phyloP scores from a whole-genome alignment of 2,113 vertebrate genomes.

The Halcyon senegalensis region DNA sequence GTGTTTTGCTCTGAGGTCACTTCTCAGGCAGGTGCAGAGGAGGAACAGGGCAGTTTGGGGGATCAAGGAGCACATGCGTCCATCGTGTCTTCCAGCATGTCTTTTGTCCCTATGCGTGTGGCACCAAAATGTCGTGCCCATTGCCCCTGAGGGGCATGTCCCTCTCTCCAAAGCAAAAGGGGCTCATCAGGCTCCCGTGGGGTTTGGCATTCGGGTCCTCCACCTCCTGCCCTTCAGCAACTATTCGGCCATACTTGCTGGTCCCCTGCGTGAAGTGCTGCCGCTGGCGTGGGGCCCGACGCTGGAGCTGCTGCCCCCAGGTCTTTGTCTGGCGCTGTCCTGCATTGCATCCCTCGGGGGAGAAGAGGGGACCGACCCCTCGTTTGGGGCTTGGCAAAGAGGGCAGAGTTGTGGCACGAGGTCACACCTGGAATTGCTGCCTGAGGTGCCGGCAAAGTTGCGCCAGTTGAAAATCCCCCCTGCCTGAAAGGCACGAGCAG shows the following conservation, averaged over 20 bases:
- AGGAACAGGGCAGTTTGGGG: background rate
- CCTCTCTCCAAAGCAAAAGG: background rate
- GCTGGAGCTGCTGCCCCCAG: background rate
- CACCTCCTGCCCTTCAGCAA: background rate
- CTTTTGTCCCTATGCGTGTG: background rate
- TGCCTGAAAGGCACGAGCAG: background rate
- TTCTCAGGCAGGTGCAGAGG: background rate
- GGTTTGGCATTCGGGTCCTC: background rate
- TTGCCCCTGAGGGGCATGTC: background rate
- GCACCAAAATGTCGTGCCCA: rapidly evolving
- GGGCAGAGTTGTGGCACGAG: background rate
- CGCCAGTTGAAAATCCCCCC: background rate
- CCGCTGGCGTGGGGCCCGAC: background rate
- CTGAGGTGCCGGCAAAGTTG: background rate
- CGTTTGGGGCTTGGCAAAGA: background rate
- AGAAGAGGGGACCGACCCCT: rapidly evolving
- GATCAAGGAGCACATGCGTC: background rate
- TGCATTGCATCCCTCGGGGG: background rate
- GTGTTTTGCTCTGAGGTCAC: background rate
- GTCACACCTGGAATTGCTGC: background rate
- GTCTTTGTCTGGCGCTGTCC: conserved; percentile 48
- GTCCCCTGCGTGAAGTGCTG: background rate
- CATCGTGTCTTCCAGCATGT: background rate
- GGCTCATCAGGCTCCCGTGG: background rate
- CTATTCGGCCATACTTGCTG: background rate